phyloP scores from a whole-genome alignment of 2,797 vertebrate genomes.

The Falco naumanni region DNA sequence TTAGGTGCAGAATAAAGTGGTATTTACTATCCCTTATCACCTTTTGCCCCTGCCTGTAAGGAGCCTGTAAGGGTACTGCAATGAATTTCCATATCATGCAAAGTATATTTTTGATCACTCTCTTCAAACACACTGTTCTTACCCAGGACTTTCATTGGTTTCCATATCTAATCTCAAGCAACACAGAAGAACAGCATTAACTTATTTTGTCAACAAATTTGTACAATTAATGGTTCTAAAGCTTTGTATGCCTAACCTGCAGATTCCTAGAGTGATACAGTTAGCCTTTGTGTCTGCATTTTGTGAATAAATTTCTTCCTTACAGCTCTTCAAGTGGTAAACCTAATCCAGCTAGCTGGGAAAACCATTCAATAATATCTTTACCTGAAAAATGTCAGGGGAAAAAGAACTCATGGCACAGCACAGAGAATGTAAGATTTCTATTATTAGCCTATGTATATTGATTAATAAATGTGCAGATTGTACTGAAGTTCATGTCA shows the following conservation, averaged over 20 bases:
- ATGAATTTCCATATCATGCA: neutral
- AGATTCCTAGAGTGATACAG: neutral
- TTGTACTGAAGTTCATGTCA: neutral
- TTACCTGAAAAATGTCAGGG: neutral
- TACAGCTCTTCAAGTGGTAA: neutral
- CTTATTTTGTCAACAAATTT: neutral
- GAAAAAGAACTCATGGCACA: neutral
- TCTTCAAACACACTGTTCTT: neutral
- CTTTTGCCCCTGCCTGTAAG: neutral
- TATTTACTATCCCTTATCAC: neutral
- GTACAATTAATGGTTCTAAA: neutral
- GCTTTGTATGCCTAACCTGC: fast-evolving
- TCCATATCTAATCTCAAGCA: neutral
- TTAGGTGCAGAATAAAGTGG: neutral
- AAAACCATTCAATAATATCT: neutral
- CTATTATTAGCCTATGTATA: neutral
- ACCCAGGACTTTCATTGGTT: neutral
- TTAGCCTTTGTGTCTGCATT: neutral
- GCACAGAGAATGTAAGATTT: neutral
- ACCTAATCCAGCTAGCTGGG: neutral
- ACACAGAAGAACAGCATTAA: neutral
- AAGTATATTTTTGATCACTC: neutral
- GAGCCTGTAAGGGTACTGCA: neutral
- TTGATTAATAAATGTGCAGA: neutral
- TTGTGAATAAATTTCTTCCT: neutral